Percentiles rank a stretch among this genome's conserved stretches.
Evolutionary conservation across 2,888 invertebrate species (phyloP).

Genomic region (Himalopsyche anomala): DNA sequence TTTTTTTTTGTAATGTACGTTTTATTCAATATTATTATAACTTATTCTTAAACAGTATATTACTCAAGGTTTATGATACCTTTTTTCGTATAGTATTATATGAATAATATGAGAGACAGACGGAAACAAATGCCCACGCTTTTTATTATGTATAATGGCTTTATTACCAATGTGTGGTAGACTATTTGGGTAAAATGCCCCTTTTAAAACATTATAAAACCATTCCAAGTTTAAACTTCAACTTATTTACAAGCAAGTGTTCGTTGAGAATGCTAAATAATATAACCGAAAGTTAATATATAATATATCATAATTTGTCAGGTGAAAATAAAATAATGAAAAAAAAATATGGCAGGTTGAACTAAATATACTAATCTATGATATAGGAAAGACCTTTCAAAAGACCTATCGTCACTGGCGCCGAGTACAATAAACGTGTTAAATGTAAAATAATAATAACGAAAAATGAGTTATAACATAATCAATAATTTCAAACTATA

Average conservation of each 20-base stretch:
- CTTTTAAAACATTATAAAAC: conserved; percentile 32
- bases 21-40: no score
- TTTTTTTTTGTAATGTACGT: no score
- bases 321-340: neutral
- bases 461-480: no score
- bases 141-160: conserved; percentile 64
- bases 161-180: conserved; percentile 63
- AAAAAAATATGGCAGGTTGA: neutral
- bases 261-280: neutral
- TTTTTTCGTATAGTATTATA: neutral
- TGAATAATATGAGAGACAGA: neutral
- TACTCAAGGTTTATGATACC: neutral
- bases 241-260: neutral
- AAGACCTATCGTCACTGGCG: neutral
- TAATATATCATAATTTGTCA: neutral
- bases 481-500: no score
- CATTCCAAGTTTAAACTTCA: neutral
- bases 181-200: conserved; percentile 54
- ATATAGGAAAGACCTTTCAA: neutral
- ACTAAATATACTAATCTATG: neutral
- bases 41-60: no score
- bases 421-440: no score
- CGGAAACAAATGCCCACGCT: conserved; percentile 56
- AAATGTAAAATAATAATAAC: no score
- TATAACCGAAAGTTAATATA: neutral